Percentiles rank a stretch among this genome's conserved stretches.
These are phyloP conservation scores for Portunus trituberculatus DNA, from an alignment of 1,140 invertebrate genomes.

Conservation along the genomic window DNA sequence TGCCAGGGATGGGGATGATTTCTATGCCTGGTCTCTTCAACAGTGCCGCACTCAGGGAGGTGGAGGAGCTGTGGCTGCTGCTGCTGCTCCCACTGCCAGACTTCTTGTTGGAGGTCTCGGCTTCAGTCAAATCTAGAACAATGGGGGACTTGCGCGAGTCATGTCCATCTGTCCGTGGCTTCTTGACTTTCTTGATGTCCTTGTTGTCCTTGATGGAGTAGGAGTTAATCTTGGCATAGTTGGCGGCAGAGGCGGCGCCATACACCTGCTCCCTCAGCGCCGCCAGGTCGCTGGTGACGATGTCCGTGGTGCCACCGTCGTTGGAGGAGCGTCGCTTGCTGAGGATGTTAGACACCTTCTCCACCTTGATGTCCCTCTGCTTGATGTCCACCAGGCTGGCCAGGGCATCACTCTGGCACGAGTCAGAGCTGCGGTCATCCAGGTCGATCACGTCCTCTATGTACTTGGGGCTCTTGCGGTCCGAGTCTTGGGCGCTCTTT, in stretches of 20 bases:
- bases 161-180: constrained; percentile 62
- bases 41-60: constrained; percentile 84
- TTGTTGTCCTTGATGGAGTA: constrained; percentile 73
- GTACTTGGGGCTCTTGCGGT: constrained; percentile 74
- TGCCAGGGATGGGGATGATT: constrained; percentile 87
- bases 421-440: constrained; percentile 69
- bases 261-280: constrained; percentile 77
- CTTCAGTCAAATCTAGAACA: constrained; percentile 79
- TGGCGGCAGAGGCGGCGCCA: constrained; percentile 75
- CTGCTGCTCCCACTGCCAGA: constrained; percentile 82
- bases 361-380: constrained; percentile 73
- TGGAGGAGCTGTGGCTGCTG: constrained; percentile 80
- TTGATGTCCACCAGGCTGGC: constrained; percentile 63
- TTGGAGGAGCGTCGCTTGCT: constrained; percentile 76
- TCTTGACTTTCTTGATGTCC: constrained; percentile 75
- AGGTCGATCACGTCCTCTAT: constrained; percentile 76
- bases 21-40: constrained; percentile 89
- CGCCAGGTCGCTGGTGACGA: constrained; percentile 73
- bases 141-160: constrained; percentile 78
- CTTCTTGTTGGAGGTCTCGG: constrained; percentile 75
- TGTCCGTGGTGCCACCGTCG: constrained; percentile 71
- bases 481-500: constrained; percentile 72
- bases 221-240: constrained; percentile 75
- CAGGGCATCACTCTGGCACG: constrained; percentile 51
- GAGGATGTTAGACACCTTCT: constrained; percentile 73